Conservation (phyloP, 1,140 invertebrate genomes). For the Ooceraea biroi region DNA sequence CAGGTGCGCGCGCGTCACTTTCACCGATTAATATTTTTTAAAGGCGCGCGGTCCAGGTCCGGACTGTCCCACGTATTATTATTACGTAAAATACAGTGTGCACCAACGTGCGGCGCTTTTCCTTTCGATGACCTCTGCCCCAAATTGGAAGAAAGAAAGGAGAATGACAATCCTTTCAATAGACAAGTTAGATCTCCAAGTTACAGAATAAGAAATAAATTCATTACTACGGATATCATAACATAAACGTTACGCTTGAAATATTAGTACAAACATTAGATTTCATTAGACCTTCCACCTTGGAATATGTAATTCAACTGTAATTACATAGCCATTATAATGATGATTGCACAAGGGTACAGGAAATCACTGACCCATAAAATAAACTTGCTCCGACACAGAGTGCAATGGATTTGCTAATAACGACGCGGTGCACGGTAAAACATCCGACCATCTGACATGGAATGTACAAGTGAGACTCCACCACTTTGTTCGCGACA, state of each 20-base stretch:
- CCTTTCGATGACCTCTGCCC: neutral
- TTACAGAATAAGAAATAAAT: neutral
- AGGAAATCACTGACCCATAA: neutral
- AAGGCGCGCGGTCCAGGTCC: neutral
- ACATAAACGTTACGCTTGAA: neutral
- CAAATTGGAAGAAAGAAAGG: neutral
- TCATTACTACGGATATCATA: neutral
- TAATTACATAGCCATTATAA: no score
- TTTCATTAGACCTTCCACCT: no score
- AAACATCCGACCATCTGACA: neutral
- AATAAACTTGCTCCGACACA: neutral
- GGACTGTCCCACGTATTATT: neutral
- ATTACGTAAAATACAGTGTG: conserved; percentile 26
- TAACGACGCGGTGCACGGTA: neutral
- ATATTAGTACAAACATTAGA: no score
- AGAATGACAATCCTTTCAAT: neutral
- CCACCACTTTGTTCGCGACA: neutral
- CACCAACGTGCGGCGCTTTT: neutral
- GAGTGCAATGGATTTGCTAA: neutral
- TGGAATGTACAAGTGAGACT: neutral
- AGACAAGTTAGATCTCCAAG: neutral
- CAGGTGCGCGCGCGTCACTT: conserved; percentile 35
- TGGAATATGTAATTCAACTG: no score
- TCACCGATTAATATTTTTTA: conserved; percentile 53
- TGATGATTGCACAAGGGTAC: neutral